Evolutionary conservation across 2,888 invertebrate species (phyloP), one percentile per base, ranked within the genome.

Genomic region (Seira ritae): DNA sequence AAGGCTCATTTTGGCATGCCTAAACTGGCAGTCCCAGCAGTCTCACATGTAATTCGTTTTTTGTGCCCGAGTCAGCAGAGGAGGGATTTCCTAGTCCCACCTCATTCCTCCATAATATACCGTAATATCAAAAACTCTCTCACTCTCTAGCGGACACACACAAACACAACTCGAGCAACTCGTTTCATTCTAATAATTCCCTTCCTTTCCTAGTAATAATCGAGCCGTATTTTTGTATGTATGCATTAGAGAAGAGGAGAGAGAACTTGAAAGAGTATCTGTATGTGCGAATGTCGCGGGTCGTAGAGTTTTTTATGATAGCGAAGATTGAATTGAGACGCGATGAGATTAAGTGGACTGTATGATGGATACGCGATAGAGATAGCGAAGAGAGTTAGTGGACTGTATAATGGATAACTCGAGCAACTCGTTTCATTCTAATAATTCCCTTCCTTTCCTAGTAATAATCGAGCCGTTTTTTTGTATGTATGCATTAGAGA

Each of bases 11-110:
- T 87, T 87, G 85, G 85, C 83, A 80, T 80, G 83, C 85, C 87
- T 88, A 87, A 87, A 87, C 88, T 87, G 85, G 86, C 86, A 86
- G 87, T 88, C 87, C 87, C 87, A 85, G 71, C 85, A 84, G 88
- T 82, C 82, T 77, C 82, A 82, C 75, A 82, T 82, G 82, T 86
- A 88, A 88, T 88, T 87, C 86, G 84, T 85, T 86, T 87, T 87
- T 86, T 88, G 80, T 84, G 84, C 81, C 81, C 80, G 81, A 80
- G 85, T 86, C 87, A 87, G 88, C 86, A 85, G 84, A 87, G 85
- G 85, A 86, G 85, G 86, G 85, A 86, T 80, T 87, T 83, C 84
- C 82, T 80, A 83, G 84, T 84, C 84, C 86, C 84, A 86, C 86
- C 86, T 86, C 86, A 86, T 84, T 79, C 79, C 71, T 77, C 78